Base-by-base conservation (phyloP, 1,140 invertebrate genomes). In the Lepidurus packardi region DNA sequence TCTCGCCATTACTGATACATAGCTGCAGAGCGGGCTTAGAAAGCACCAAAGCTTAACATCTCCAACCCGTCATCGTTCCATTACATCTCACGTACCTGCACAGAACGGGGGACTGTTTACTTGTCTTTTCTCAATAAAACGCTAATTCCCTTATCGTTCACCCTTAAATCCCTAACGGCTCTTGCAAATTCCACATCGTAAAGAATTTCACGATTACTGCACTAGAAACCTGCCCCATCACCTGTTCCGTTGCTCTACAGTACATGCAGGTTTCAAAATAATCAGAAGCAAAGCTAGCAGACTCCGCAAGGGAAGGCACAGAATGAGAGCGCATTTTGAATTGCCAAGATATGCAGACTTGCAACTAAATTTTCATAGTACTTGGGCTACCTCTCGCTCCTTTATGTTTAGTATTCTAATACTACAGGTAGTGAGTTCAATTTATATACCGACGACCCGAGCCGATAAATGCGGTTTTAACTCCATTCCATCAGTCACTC, bases 401-500 rank as follows among this genome's bases (percentile, higher is more conserved):
- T 21, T 21, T n/a, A 9, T 4, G 13, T 34, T 34, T 34, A 34
- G 34, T 34, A 34, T 34, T 34, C 34, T 34, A 34, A 4, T 34
- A 34, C 34, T 34, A 25, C 1, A 25, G 25, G 25, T 25, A 34
- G 34, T 34, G 34, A 34, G 34, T 34, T 4, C 34, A 4, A 34
- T 0, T 34, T 34, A 34, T 34, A 34, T 34, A 34, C 34, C 34
- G 34, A 34, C 3, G 34, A 34, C 34, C 34, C 34, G 53, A 21
- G 16, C 13, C 9, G 16, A 9, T 16, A 65, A n/a, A 65, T 65
- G 53, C 53, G 16, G 16, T 65, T 65, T 65, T 65, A 65, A 65
- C 53, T 65, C 53, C 53, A n/a, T 65, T 65, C 53, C 53, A 65
- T 65, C 53, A 65, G 16, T 65, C 53, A 65, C 53, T 65, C 47